Evolutionary conservation across 1,140 invertebrate genomes (phyloP).

Genomic region (Melanaphis sacchari): DNA sequence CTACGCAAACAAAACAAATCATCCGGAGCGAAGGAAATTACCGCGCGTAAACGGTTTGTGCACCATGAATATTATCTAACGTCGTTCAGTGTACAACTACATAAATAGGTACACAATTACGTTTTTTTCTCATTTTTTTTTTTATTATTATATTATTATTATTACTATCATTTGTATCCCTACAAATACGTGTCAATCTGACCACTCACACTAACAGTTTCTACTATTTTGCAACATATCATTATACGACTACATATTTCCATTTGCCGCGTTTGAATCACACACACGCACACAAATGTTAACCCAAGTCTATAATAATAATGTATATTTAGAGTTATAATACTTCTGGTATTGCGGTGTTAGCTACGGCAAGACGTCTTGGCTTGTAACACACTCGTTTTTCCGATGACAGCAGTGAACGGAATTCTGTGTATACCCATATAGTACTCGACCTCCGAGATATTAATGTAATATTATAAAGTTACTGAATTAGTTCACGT

Average conservation of each 20-base stretch:
- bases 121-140: neutral
- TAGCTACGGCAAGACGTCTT: neutral
- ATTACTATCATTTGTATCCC: neutral
- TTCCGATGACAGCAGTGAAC: neutral
- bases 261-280: neutral
- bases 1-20: neutral
- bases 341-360: neutral
- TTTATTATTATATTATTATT: neutral
- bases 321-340: neutral
- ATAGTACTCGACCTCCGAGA: neutral
- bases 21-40: constrained; percentile 37
- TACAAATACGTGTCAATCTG: constrained; percentile 21
- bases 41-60: neutral
- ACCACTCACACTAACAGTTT: neutral
- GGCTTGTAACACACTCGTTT: neutral
- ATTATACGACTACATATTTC: no score
- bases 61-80: neutral
- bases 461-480: neutral
- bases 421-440: neutral
- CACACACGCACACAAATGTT: neutral
- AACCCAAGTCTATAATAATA: neutral
- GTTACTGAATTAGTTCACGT: neutral
- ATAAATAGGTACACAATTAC: neutral
- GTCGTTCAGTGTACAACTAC: neutral
- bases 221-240: neutral